Percentiles rank a stretch among this genome's conserved stretches.
These are phyloP conservation scores for Pygmarrhopalites habei DNA, from an alignment of 1,140 invertebrate genomes.

Conservation along the genomic window DNA sequence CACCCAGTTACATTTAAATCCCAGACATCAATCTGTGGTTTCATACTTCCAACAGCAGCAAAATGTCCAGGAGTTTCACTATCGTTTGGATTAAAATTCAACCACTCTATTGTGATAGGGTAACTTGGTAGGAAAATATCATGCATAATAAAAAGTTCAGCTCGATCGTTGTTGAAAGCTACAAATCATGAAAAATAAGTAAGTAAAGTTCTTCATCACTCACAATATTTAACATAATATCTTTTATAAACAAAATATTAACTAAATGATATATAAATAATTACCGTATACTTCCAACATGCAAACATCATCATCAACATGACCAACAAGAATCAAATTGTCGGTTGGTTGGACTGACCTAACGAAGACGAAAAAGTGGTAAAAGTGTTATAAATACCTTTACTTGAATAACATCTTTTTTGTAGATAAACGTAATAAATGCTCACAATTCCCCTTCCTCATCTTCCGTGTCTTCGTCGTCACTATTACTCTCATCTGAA, in stretches of 20 bases:
- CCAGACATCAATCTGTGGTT: slow-evolving; percentile 86
- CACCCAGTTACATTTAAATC: slow-evolving; percentile 87
- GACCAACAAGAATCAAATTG: slow-evolving; percentile 83
- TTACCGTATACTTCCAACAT: slow-evolving; percentile 79
- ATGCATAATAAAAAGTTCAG: slow-evolving; percentile 86
- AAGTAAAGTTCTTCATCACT: no score
- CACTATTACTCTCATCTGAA: slow-evolving; percentile 51
- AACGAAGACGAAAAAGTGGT: no score
- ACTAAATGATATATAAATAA: no score
- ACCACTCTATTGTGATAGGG: slow-evolving; percentile 86
- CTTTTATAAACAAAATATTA: no score
- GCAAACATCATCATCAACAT: slow-evolving; percentile 73
- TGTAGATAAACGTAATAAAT: no score
- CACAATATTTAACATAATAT: no score
- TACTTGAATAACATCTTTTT: no score
- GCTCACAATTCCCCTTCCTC: slow-evolving; percentile 86
- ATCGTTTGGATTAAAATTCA: slow-evolving; percentile 69
- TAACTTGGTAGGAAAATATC: slow-evolving; percentile 80
- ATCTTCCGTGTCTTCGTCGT: slow-evolving; percentile 54
- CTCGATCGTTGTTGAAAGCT: slow-evolving; percentile 86
- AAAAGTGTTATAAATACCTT: no score
- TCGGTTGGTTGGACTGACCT: slow-evolving; percentile 81
- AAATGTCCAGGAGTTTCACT: slow-evolving; percentile 59
- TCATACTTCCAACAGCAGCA: slow-evolving; percentile 85
- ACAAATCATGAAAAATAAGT: slow-evolving; percentile 43